Conservation (phyloP, 2,888 invertebrate species). For the Fabriciana adippe region DNA sequence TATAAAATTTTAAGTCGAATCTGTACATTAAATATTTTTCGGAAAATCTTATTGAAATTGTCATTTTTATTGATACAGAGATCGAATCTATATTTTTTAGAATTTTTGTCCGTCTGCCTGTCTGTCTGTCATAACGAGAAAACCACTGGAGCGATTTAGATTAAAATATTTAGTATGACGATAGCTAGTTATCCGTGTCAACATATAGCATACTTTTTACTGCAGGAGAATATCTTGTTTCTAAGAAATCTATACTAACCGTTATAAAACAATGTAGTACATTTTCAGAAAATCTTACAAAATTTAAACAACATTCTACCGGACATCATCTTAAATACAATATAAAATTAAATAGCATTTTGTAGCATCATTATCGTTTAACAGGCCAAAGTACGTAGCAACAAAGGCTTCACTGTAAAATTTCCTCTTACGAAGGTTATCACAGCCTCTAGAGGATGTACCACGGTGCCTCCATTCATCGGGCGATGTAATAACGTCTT, state of each 20-base stretch:
- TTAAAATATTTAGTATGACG: no score
- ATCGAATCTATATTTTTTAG: no score
- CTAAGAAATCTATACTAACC: not conserved
- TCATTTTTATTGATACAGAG: no score
- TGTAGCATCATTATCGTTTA: constrained; percentile 29
- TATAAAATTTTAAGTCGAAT: no score
- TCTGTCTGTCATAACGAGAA: no score
- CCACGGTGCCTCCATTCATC: constrained; percentile 18
- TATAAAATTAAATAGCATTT: constrained; percentile 22
- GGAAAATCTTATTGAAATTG: no score
- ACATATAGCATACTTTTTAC: not conserved
- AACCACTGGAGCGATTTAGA: no score
- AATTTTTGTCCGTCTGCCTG: no score
- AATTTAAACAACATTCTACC: constrained; percentile 4
- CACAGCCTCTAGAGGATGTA: constrained; percentile 15
- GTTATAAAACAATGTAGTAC: no score
- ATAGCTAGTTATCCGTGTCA: no score
- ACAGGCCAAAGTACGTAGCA: constrained; percentile 22
- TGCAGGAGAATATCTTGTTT: not conserved
- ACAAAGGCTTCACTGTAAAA: constrained; percentile 21
- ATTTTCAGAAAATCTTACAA: not conserved
- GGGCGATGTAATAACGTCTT: constrained; percentile 26
- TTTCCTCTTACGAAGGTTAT: constrained; percentile 26
- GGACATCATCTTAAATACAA: not conserved
- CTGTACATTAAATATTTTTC: no score